Conservation (phyloP, 2,113 vertebrate species). For the Sander vitreus region DNA sequence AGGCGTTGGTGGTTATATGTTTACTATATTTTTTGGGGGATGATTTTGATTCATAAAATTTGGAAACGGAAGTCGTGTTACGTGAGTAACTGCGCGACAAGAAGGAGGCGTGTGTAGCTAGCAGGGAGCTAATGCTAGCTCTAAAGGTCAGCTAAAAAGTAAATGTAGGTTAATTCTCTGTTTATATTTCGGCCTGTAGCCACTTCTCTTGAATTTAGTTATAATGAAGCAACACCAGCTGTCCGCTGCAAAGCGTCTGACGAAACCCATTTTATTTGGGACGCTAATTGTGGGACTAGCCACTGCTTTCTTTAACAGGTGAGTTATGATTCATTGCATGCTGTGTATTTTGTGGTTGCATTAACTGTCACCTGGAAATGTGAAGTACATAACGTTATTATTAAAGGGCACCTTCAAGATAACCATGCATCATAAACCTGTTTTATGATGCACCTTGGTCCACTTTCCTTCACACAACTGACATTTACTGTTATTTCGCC, state of each 20-base stretch:
- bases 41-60: background rate
- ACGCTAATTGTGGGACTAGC: constrained; percentile 73
- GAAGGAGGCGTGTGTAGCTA: constrained; percentile 13
- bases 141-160: constrained; percentile 40
- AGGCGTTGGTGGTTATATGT: rapidly evolving
- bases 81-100: background rate
- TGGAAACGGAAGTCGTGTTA: constrained; percentile 38
- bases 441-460: background rate
- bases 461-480: background rate
- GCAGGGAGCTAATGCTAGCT: background rate
- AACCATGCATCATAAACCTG: background rate
- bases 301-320: constrained; percentile 81
- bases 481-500: background rate
- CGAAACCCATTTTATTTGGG: constrained; percentile 82
- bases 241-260: constrained; percentile 73
- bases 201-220: no score
- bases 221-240: constrained; percentile 75
- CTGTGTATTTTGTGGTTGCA: background rate
- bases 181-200: background rate
- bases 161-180: background rate
- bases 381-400: no score
- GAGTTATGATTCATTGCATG: background rate
- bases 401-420: background rate
- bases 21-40: background rate
- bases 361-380: background rate